Conservation (phyloP, 2,797 vertebrate genomes). For the Betta splendens region DNA sequence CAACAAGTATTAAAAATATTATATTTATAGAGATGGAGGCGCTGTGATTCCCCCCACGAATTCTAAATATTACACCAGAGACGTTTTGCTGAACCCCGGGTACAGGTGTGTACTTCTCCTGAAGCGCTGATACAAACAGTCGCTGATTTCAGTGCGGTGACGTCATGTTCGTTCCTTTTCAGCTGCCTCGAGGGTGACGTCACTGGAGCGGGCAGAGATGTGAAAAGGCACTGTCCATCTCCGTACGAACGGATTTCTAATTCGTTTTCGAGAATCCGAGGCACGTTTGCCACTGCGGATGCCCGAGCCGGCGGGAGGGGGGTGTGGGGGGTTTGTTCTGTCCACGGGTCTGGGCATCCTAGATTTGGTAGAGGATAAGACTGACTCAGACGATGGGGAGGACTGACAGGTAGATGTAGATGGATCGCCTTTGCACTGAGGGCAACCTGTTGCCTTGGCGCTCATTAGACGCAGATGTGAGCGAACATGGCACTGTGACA, state of each 20-base stretch:
- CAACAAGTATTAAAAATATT: slow-evolving; percentile 34
- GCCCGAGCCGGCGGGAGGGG: slow-evolving; percentile 1
- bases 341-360: slow-evolving; percentile 18
- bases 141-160: slow-evolving; percentile 72
- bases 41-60: slow-evolving; percentile 21
- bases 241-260: slow-evolving; percentile 13
- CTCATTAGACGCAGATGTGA: slow-evolving; percentile 69
- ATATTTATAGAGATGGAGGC: slow-evolving; percentile 25
- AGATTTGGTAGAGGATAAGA: slow-evolving; percentile 23
- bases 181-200: slow-evolving; percentile 70
- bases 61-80: slow-evolving; percentile 28
- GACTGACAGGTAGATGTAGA: slow-evolving; percentile 39
- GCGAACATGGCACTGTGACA: slow-evolving; percentile 74
- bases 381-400: slow-evolving; percentile 22
- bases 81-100: slow-evolving; percentile 46
- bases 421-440: slow-evolving; percentile 44
- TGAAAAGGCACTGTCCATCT: slow-evolving; percentile 47
- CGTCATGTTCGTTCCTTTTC: slow-evolving; percentile 71
- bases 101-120: slow-evolving; percentile 42
- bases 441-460: slow-evolving; percentile 76
- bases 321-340: too few relatives aligned
- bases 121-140: slow-evolving; percentile 45
- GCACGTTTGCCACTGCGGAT: not conserved
- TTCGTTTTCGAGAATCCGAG: not conserved
- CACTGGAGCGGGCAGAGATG: slow-evolving; percentile 56